Conservation (phyloP, 2,797 vertebrate genomes). For the Ctenochaetus hawaiiensis region DNA sequence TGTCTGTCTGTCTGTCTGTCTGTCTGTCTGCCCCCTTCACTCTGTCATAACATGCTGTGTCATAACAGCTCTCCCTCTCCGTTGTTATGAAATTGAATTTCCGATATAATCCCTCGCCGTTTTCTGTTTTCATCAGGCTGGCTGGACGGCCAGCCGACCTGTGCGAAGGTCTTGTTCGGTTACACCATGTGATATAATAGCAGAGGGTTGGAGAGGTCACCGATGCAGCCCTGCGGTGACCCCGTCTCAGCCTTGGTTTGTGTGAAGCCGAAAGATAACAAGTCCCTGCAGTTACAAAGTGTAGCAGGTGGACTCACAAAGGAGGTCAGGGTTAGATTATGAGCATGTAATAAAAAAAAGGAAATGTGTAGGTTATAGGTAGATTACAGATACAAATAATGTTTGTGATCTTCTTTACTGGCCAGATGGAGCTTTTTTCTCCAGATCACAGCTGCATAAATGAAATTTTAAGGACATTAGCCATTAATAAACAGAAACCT, state of each 20-base stretch:
- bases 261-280: conserved; percentile 20
- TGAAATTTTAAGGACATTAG: background rate
- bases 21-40: conserved; percentile 11
- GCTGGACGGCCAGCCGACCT: conserved; percentile 40
- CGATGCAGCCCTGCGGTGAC: conserved; percentile 20
- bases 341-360: background rate
- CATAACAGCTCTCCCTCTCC: conserved; percentile 39
- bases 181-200: conserved; percentile 46
- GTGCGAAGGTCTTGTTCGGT: conserved; percentile 10
- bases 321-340: conserved; percentile 25
- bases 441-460: background rate
- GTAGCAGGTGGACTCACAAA: conserved; percentile 32
- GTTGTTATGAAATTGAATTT: conserved; percentile 55
- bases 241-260: conserved; percentile 5
- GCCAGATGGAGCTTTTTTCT: background rate
- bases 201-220: conserved; percentile 14
- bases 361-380: background rate
- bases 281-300: background rate
- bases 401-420: background rate
- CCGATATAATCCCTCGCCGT: conserved; percentile 37
- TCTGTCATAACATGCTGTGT: conserved; percentile 49
- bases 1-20: conserved; percentile 10
- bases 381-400: background rate
- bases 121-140: conserved; percentile 25
- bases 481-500: background rate